Evolutionary conservation across 2,888 invertebrate species (phyloP).

Genomic region (Volucella inanis): DNA sequence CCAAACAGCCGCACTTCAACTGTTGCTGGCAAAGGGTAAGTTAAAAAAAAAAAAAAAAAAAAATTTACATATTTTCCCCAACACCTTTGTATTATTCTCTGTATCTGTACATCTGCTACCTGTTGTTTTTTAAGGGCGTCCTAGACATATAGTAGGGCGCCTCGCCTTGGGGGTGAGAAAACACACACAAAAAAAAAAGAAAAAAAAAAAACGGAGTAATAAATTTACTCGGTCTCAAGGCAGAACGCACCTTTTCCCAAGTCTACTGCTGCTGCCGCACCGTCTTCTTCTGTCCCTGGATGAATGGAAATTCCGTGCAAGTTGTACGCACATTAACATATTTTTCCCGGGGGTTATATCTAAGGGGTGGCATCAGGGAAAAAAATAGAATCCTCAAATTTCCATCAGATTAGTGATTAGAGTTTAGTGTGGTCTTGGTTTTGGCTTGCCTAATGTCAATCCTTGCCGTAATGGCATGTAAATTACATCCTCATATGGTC

Average conservation of each 20-base stretch:
- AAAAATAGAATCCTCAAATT: slow-evolving; percentile 29
- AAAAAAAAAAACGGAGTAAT: not conserved
- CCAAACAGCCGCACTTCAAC: slow-evolving; percentile 1
- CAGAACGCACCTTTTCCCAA: not conserved
- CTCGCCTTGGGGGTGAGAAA: too few relatives aligned
- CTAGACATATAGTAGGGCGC: too few relatives aligned
- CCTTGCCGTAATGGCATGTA: slow-evolving; percentile 62
- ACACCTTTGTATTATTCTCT: not conserved
- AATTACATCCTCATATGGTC: slow-evolving; percentile 56
- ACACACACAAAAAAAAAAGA: not conserved
- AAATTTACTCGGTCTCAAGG: slow-evolving; percentile 11
- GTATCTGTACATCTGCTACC: slow-evolving; percentile 7
- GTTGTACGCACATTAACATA: slow-evolving; percentile 49
- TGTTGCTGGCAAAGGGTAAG: slow-evolving; percentile 66
- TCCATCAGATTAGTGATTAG: slow-evolving; percentile 60
- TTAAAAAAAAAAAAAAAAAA: slow-evolving; percentile 13
- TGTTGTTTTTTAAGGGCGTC: slow-evolving; percentile 18
- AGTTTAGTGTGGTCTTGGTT: slow-evolving; percentile 45
- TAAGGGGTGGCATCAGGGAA: not conserved
- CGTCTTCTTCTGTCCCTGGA: too few relatives aligned
- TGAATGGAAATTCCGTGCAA: slow-evolving; percentile 22
- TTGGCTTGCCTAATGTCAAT: slow-evolving; percentile 52
- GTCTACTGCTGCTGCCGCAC: too few relatives aligned
- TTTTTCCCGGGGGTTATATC: slow-evolving; percentile 6
- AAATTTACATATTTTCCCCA: not conserved